Base-by-base conservation (phyloP, 2,888 invertebrate species). In the Stenurella melanura region DNA sequence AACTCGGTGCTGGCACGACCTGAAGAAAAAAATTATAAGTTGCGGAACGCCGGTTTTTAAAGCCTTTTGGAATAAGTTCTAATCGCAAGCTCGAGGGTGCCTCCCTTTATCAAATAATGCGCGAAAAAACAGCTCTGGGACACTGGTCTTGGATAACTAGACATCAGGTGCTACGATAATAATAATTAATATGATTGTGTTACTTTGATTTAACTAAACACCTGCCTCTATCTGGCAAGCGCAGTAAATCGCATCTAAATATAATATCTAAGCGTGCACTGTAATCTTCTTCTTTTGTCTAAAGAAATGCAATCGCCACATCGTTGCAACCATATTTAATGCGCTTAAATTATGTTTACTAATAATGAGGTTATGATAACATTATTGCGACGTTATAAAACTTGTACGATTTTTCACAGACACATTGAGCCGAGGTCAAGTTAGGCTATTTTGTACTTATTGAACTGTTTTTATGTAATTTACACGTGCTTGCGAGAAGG, bases 21-120 rank as follows among this genome's bases (percentile, higher is more conserved):
- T 69, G 69, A 1, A 4, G 19, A 57, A 18, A 58, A 26, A 34
- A 58, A 66, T 34, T 12, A 30, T n/a, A 30, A 15, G 26, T 61
- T 61, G 10, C 17, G 56, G 56, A 18, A 18, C 9, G 56, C 5
- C 7, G 61, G n/a, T 30, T 30, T 63, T 34, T 3, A 50, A 50
- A 50, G n/a, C 15, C 15, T n/a, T 15, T n/a, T 50, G n/a, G 50
- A 50, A 12, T n/a, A n/a, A n/a, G n/a, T 6, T 34, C 21, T 4
- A 30, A 15, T 9, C 34, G 11, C 63, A 90, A 90, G 90, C 18
- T 0, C 19, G 54, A 6, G n/a, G 21, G 38, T 42, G 42, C 42
- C 15, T 42, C 42, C 15, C 1, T 50, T 17, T 50, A 12, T 15
- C 17, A 7, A 10, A 56, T 12, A 56, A n/a, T 57, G 19, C 11